Evolutionary conservation across 2,113 vertebrate species (phyloP).

Genomic region (Spea bombifrons): DNA sequence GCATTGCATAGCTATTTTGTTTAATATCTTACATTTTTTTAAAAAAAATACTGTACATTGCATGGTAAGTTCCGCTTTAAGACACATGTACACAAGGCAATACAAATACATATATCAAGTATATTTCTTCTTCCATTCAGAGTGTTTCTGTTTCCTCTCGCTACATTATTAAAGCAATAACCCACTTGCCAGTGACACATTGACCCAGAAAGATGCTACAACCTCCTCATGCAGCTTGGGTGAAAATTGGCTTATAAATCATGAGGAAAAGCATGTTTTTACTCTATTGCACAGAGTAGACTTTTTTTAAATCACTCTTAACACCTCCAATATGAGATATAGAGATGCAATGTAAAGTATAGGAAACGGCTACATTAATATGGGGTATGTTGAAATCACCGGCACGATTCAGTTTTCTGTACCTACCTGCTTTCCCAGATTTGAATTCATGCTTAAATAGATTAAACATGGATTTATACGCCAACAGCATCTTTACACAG

Average conservation of each 20-base stretch:
- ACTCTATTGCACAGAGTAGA: conserved; percentile 17
- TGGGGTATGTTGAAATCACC: no score
- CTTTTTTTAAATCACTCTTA: conserved; percentile 27
- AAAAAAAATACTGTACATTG: no score
- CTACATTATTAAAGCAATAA: conserved; percentile 49
- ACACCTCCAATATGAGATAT: conserved; percentile 12
- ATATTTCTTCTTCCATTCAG: conserved; percentile 40
- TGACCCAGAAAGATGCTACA: conserved; percentile 48
- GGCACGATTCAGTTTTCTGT: no score
- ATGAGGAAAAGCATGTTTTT: conserved; percentile 46
- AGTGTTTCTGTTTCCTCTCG: conserved; percentile 37
- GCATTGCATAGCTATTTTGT: no score
- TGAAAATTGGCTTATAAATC: conserved; percentile 50
- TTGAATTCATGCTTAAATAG: no score
- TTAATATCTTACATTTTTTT: no score
- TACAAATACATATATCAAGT: conserved; percentile 31
- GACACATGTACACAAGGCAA: conserved; percentile 18
- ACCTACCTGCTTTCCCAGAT: no score
- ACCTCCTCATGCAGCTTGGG: conserved; percentile 46
- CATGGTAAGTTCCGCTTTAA: neutral
- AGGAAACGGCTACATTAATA: no score
- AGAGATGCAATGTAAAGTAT: neutral
- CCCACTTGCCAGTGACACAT: conserved; percentile 47
- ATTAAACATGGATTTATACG: no score
- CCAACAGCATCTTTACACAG: no score